phyloP scores from a whole-genome alignment of 2,113 vertebrate genomes.

The Ondatra zibethicus region DNA sequence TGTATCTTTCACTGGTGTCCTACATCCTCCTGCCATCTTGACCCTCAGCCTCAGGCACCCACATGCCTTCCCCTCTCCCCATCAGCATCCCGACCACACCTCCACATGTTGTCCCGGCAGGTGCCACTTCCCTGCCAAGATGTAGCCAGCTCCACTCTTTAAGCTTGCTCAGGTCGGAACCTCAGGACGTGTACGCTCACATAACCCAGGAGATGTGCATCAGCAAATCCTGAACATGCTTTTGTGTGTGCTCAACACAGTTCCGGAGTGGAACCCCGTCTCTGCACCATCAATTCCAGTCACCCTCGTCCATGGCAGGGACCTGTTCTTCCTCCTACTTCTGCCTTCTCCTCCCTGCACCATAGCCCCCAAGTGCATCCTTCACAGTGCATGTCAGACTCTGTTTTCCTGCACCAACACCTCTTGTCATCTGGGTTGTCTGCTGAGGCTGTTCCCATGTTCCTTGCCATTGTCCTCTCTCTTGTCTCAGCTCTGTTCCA shows the following conservation, averaged over 20 bases:
- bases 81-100: not conserved
- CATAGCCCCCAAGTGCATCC: not conserved
- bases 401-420: not conserved
- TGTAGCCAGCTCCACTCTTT: not conserved
- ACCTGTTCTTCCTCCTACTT: not conserved
- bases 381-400: not conserved
- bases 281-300: not conserved
- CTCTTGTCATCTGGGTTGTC: not conserved
- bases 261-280: not conserved
- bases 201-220: not conserved
- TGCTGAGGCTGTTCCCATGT: not conserved
- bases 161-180: not conserved
- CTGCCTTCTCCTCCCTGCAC: not conserved
- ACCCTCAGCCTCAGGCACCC: not conserved
- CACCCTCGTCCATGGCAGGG: rapidly evolving
- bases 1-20: not conserved
- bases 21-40: not conserved
- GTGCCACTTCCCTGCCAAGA: not conserved
- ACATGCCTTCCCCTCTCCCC: not conserved
- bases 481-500: not conserved
- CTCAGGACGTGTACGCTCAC: not conserved
- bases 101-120: not conserved
- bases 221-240: not conserved
- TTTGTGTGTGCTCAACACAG: not conserved
- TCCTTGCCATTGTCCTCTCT: too few relatives aligned